A percentile compares a stretch with the other conserved stretches of the same genome.
Evolutionary conservation across 2,797 vertebrate genomes (phyloP).

Genomic region (Amniataba percoides): DNA sequence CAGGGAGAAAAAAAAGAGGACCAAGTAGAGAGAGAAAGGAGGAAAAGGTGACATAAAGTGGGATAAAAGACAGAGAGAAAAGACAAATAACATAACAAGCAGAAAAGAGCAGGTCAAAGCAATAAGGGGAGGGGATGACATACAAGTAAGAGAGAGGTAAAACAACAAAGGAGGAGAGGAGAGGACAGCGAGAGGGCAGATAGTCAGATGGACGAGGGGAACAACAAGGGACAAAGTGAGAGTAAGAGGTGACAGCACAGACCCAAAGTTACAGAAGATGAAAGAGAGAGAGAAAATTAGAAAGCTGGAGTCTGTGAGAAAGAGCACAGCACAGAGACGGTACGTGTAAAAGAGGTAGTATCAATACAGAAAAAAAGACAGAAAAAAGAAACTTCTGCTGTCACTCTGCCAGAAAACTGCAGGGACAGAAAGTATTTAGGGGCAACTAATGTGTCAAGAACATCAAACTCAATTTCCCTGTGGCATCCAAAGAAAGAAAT

Average conservation of each 20-base stretch:
- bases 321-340: constrained; percentile 26
- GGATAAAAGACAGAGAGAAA: constrained; percentile 37
- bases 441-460: constrained; percentile 17
- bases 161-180: constrained; percentile 54
- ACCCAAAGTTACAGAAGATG: constrained; percentile 56
- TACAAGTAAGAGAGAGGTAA: constrained; percentile 43
- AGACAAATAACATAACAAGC: constrained; percentile 43
- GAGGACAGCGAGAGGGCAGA: constrained; percentile 28
- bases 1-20: not conserved
- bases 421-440: constrained; percentile 5
- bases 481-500: constrained; percentile 15
- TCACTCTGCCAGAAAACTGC: not conserved
- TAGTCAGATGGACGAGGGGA: constrained; percentile 30
- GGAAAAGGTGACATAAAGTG: constrained; percentile 20
- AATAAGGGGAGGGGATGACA: constrained; percentile 41
- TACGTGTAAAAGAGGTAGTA: constrained; percentile 24
- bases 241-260: constrained; percentile 52
- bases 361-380: constrained; percentile 31
- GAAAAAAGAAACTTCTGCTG: constrained; percentile 17
- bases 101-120: constrained; percentile 48
- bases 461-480: constrained; percentile 15
- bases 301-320: constrained; percentile 34
- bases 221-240: constrained; percentile 47
- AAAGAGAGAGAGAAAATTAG: constrained; percentile 65
- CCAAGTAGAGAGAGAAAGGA: not conserved